These are phyloP conservation scores for Scrobipalpa atriplicella DNA, from an alignment of 2,888 invertebrate genomes.

Conservation along the genomic window DNA sequence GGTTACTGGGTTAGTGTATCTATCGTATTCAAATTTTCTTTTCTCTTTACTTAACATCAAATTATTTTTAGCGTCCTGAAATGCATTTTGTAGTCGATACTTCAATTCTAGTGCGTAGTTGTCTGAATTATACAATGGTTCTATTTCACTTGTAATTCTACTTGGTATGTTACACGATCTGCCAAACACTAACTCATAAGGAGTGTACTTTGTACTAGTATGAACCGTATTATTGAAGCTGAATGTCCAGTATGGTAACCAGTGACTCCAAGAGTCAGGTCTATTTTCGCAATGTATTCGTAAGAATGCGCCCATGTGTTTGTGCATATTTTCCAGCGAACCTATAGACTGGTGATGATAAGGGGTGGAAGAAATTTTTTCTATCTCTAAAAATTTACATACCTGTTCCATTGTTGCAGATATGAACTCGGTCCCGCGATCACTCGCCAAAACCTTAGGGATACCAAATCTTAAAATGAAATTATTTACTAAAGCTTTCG, in stretches of 20 bases:
- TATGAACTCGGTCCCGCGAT: background rate
- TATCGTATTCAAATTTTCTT: background rate
- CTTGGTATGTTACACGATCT: no score
- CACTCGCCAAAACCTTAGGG: background rate
- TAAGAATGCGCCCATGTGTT: background rate
- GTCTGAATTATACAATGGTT: no score
- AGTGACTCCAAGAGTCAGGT: background rate
- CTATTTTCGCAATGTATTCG: background rate
- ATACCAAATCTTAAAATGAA: constrained; percentile 9
- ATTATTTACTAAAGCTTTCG: background rate
- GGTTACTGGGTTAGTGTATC: background rate
- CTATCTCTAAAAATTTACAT: background rate
- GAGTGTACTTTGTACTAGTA: no score
- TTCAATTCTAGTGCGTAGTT: background rate
- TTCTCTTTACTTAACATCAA: background rate
- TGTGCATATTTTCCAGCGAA: background rate
- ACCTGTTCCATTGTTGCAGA: background rate
- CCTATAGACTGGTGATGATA: constrained; percentile 7
- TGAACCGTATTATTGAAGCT: no score
- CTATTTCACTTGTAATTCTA: no score
- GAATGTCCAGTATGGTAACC: background rate
- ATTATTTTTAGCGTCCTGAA: background rate
- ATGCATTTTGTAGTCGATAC: background rate
- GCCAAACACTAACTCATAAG: no score
- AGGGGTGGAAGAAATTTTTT: background rate